These are phyloP conservation scores for Leucoraja erinaceus DNA, from an alignment of 2,113 vertebrate genomes.

Conservation along the genomic window DNA sequence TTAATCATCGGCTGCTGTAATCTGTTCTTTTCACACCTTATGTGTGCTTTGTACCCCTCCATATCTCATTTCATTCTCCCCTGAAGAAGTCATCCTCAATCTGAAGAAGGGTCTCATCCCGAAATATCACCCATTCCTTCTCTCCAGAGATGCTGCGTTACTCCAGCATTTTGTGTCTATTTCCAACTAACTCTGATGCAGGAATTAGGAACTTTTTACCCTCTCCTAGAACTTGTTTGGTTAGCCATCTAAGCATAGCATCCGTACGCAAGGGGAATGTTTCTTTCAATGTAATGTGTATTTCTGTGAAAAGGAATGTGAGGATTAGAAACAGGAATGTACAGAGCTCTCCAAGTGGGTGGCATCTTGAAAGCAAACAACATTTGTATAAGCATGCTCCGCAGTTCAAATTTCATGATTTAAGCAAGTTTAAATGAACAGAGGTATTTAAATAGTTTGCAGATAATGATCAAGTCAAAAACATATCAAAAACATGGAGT, in stretches of 20 bases:
- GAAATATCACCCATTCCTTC: no score
- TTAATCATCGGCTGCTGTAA: no score
- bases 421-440: neutral
- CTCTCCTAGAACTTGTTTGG: neutral
- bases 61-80: no score
- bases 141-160: no score
- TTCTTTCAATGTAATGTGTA: conserved; percentile 15
- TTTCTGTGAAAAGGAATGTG: neutral
- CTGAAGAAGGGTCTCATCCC: no score
- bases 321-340: neutral
- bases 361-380: neutral
- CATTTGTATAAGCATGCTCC: neutral
- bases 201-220: no score
- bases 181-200: no score
- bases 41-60: no score
- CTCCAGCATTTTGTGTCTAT: no score
- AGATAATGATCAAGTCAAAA: neutral
- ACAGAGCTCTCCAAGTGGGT: neutral
- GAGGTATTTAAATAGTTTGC: neutral
- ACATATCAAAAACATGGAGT: neutral
- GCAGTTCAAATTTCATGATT: neutral
- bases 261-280: conserved; percentile 16
- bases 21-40: no score
- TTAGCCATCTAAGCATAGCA: neutral
- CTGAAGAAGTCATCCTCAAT: no score